Conservation (phyloP, 1,140 invertebrate species). For the Zaprionus davidi region DNA sequence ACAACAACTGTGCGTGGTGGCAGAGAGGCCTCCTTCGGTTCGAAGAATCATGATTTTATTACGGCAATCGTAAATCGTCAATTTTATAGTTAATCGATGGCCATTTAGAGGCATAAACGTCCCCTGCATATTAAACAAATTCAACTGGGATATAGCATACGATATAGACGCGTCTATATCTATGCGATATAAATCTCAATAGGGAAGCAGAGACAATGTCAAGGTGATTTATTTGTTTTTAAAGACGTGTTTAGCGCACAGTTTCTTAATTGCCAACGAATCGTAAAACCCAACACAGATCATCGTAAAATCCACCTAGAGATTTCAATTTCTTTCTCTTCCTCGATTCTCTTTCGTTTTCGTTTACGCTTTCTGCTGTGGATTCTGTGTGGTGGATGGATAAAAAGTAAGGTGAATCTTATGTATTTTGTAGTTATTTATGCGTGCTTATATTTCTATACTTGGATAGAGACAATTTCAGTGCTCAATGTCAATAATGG, state of each 20-base stretch:
- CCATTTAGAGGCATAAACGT: slow-evolving; percentile 66
- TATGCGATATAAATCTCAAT: slow-evolving; percentile 33
- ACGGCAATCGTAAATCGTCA: slow-evolving; percentile 67
- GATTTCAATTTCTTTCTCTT: slow-evolving; percentile 2
- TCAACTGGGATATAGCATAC: slow-evolving; percentile 9
- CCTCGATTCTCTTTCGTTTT: background rate
- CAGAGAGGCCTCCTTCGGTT: slow-evolving; percentile 5
- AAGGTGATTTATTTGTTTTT: slow-evolving; percentile 78
- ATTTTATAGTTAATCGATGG: slow-evolving; percentile 78
- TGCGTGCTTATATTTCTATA: slow-evolving; percentile 17
- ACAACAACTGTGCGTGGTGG: slow-evolving; percentile 6
- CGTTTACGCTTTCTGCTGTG: background rate
- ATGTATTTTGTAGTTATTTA: background rate
- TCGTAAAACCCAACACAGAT: slow-evolving; percentile 65
- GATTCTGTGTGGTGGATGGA: background rate
- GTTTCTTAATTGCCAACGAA: slow-evolving; percentile 54
- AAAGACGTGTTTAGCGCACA: slow-evolving; percentile 76
- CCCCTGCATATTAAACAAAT: slow-evolving; percentile 69
- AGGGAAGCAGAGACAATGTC: slow-evolving; percentile 39
- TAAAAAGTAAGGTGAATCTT: background rate
- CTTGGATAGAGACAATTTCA: slow-evolving; percentile 20
- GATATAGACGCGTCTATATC: slow-evolving; percentile 12
- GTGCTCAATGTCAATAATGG: slow-evolving; percentile 33
- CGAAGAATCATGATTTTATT: slow-evolving; percentile 67
- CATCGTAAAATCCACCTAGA: slow-evolving; percentile 49